Conservation (phyloP, 2,797 vertebrate species). For the Nannoperca obscura region DNA sequence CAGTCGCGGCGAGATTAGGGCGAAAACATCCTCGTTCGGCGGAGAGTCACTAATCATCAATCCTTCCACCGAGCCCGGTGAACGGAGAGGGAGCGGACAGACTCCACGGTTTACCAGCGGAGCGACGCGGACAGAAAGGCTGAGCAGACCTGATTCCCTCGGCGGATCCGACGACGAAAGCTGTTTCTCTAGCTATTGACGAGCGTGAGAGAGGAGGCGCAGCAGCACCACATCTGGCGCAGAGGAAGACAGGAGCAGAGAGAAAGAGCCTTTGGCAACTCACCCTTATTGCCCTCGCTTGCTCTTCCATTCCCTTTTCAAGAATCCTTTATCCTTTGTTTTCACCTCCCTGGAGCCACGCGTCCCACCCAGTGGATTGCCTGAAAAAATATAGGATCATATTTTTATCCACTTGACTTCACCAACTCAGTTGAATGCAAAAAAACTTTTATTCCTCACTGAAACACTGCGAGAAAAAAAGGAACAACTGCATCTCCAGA, state of each 20-base stretch:
- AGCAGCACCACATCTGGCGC: constrained; percentile 83
- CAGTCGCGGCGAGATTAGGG: constrained; percentile 80
- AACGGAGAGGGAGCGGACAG: constrained; percentile 48
- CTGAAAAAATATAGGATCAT: constrained; percentile 78
- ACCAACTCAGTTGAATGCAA: constrained; percentile 66
- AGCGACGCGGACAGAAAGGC: constrained; percentile 46
- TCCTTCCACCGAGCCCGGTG: constrained; percentile 41
- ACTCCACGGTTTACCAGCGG: constrained; percentile 52
- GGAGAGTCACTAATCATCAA: constrained; percentile 63
- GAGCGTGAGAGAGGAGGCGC: constrained; percentile 74
- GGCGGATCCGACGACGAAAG: constrained; percentile 65
- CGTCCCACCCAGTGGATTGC: constrained; percentile 73
- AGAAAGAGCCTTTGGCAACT: constrained; percentile 81
- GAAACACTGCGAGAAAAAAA: not conserved
- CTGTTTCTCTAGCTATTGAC: constrained; percentile 68
- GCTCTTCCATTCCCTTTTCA: constrained; percentile 65
- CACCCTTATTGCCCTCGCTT: constrained; percentile 80
- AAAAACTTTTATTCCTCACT: constrained; percentile 76
- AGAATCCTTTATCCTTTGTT: constrained; percentile 75
- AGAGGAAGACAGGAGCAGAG: constrained; percentile 73
- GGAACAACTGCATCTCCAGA: constrained; percentile 2
- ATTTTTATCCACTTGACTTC: constrained; percentile 62
- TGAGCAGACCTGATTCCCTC: constrained; percentile 70
- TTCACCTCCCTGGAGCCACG: constrained; percentile 70
- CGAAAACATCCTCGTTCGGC: constrained; percentile 81